Percentiles rank a stretch among this genome's conserved stretches.
These are phyloP conservation scores for Boleophthalmus pectinirostris DNA, from an alignment of 2,113 vertebrate species.

Conservation along the genomic window DNA sequence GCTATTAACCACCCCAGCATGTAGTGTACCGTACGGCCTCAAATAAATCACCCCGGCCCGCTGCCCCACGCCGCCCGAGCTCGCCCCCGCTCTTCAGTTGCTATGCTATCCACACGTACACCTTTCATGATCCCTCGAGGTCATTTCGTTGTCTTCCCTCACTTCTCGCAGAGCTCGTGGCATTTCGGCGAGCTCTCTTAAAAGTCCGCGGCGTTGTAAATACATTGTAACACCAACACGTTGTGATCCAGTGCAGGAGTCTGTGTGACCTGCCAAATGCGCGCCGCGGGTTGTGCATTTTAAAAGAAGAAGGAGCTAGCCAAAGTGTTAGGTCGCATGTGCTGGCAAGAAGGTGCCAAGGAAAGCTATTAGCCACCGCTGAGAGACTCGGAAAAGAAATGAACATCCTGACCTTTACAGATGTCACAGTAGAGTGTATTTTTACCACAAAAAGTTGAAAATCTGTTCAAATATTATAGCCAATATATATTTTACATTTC, in stretches of 20 bases:
- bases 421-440: constrained; percentile 20
- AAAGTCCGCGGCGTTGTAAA: constrained; percentile 10
- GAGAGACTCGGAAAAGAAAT: constrained; percentile 18
- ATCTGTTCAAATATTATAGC: too few relatives aligned
- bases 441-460: background rate
- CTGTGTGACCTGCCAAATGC: constrained; percentile 7
- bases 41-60: background rate
- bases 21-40: background rate
- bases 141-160: background rate
- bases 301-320: constrained; percentile 16
- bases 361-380: constrained; percentile 32
- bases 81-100: background rate
- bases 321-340: constrained; percentile 13
- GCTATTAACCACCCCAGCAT: background rate
- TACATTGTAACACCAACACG: constrained; percentile 18
- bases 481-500: too few relatives aligned
- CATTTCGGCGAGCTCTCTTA: background rate
- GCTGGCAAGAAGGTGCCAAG: constrained; percentile 39
- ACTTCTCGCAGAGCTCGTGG: background rate
- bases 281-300: constrained; percentile 22
- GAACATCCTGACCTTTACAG: constrained; percentile 43
- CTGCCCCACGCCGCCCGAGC: background rate
- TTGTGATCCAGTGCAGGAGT: constrained; percentile 8
- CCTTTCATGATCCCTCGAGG: background rate
- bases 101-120: background rate